A percentile compares a stretch with the other conserved stretches of the same genome.
phyloP scores from a whole-genome alignment of 1,140 invertebrate genomes.

The Oryctes rhinoceros region DNA sequence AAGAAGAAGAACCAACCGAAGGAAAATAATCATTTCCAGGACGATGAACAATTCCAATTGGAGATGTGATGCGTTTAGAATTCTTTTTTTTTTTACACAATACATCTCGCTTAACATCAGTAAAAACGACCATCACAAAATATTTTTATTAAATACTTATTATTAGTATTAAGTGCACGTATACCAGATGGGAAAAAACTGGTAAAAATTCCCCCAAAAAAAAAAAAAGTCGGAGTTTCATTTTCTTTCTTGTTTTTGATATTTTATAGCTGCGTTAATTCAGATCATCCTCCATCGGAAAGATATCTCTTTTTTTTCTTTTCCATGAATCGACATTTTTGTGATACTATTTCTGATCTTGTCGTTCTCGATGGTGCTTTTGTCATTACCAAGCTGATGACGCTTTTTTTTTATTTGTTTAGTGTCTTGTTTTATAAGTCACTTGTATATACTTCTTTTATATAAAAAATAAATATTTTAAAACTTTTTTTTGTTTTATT shows the following conservation, averaged over 20 bases:
- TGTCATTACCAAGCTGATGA: slow-evolving; percentile 1
- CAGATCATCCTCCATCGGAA: slow-evolving; percentile 8
- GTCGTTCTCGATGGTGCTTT: slow-evolving; percentile 25
- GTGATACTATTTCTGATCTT: slow-evolving; percentile 28
- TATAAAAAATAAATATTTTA: slow-evolving; percentile 20
- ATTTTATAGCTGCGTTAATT: neutral
- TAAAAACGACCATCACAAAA: neutral
- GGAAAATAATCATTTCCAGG: slow-evolving; percentile 1
- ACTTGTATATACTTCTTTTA: slow-evolving; percentile 20
- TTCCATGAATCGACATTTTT: slow-evolving; percentile 11
- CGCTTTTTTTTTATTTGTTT: slow-evolving; percentile 1
- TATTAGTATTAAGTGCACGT: neutral
- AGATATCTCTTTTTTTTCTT: neutral
- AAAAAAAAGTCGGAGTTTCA: no score
- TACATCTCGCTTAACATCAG: neutral
- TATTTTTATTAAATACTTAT: neutral
- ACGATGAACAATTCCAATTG: slow-evolving; percentile 26
- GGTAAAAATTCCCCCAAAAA: neutral
- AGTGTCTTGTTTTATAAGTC: slow-evolving; percentile 7
- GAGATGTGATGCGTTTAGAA: neutral
- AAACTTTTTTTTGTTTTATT: neutral
- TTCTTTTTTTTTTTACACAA: neutral
- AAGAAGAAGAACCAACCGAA: neutral
- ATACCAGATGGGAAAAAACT: neutral
- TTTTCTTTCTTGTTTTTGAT: neutral